phyloP scores from a whole-genome alignment of 64 coral and sea anemone species.

The Hydrozoanthus tunicans region DNA sequence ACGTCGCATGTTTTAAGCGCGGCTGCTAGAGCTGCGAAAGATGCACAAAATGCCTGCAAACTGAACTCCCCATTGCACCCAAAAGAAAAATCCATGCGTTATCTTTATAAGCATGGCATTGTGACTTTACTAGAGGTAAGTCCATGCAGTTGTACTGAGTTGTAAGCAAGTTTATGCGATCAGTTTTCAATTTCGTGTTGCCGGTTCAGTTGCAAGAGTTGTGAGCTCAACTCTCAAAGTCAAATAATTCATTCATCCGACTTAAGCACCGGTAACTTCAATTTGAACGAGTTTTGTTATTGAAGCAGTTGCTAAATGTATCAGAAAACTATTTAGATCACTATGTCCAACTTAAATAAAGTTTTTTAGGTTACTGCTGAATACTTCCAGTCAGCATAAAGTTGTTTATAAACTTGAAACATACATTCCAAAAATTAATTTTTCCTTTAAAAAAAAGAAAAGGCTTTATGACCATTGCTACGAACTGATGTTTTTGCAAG shows the following conservation, averaged over 20 bases:
- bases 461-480: no score
- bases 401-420: neutral
- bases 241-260: no score
- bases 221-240: no score
- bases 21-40: neutral
- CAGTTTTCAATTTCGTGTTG: no score
- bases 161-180: no score
- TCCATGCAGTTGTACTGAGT: neutral
- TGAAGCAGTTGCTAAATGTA: no score
- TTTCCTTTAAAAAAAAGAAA: no score
- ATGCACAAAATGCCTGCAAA: neutral
- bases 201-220: no score
- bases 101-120: conserved; percentile 41
- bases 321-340: no score
- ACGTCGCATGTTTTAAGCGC: conserved; percentile 10
- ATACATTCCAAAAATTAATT: neutral
- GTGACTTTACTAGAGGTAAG: conserved; percentile 39
- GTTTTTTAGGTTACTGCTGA: neutral
- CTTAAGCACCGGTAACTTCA: neutral
- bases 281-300: neutral
- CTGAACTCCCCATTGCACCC: neutral
- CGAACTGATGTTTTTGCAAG: no score
- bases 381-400: conserved; percentile 15
- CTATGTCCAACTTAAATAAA: no score
- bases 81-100: conserved; percentile 27